Conservation (phyloP, 2,113 vertebrate species). For the Lates calcarifer region DNA sequence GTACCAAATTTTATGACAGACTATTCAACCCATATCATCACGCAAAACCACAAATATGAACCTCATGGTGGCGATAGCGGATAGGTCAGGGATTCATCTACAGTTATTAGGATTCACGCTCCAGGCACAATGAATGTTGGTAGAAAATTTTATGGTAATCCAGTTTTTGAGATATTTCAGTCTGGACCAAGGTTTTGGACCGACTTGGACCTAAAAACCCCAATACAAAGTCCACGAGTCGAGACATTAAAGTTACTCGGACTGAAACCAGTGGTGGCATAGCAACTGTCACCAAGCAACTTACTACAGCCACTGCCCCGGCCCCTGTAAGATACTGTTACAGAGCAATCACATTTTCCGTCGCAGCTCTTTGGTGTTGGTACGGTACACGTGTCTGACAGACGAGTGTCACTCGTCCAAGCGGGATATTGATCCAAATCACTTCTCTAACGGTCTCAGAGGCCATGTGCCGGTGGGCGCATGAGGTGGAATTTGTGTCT, state of each 20-base stretch:
- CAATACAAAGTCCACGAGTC: background rate
- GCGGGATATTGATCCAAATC: conserved; percentile 65
- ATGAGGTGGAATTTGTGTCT: conserved; percentile 45
- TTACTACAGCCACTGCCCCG: conserved; percentile 4
- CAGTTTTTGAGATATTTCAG: background rate
- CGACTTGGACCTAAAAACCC: background rate
- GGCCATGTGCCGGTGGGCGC: conserved; percentile 52
- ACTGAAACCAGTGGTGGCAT: conserved; percentile 38
- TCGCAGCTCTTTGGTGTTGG: conserved; percentile 2
- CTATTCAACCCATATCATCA: background rate
- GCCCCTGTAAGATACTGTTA: conserved; percentile 13
- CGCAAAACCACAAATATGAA: no score
- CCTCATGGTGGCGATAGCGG: no score
- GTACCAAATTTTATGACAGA: background rate
- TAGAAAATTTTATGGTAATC: background rate
- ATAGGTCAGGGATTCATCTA: no score
- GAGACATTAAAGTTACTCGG: background rate
- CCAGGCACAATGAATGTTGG: background rate
- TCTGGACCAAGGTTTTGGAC: background rate
- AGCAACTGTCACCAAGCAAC: conserved; percentile 65
- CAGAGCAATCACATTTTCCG: conserved; percentile 24
- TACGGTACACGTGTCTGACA: conserved; percentile 54
- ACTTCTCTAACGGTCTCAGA: conserved; percentile 21
- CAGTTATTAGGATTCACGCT: background rate
- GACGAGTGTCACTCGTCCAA: conserved; percentile 36